Conservation (phyloP, 2,113 vertebrate species). For the Coracopsis vasa region DNA sequence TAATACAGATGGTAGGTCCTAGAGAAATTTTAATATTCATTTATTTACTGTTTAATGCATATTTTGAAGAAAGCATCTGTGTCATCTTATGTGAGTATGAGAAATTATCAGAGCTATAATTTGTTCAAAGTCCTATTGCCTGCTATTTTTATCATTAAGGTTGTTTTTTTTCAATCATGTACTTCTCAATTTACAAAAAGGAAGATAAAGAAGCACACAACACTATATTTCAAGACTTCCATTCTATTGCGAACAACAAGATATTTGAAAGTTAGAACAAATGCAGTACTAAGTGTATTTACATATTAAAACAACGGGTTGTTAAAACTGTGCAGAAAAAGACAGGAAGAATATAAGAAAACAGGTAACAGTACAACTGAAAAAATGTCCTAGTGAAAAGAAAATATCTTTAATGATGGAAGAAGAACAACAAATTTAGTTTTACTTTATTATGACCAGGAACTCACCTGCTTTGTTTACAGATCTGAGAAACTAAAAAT, state of each 20-base stretch:
- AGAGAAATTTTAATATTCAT: neutral
- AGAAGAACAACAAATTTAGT: neutral
- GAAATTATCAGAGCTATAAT: neutral
- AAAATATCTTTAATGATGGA: neutral
- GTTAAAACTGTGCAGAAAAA: neutral
- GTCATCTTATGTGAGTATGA: neutral
- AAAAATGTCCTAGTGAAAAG: neutral
- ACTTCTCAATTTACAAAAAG: neutral
- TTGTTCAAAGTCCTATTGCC: neutral
- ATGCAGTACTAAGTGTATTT: neutral
- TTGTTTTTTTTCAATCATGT: neutral
- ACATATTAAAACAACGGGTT: neutral
- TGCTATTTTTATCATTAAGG: neutral
- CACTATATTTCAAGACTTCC: neutral
- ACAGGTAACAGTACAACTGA: neutral
- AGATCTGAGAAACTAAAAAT: neutral
- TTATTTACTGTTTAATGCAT: neutral
- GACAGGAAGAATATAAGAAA: neutral
- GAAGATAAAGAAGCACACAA: neutral
- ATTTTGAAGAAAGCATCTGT: neutral
- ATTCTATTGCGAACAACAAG: neutral
- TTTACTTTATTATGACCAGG: neutral
- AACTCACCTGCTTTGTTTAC: neutral
- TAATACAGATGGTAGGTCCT: neutral
- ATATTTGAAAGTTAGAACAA: neutral